Base-by-base conservation (phyloP, 1,140 invertebrate species). In the Drosophila nannoptera region DNA sequence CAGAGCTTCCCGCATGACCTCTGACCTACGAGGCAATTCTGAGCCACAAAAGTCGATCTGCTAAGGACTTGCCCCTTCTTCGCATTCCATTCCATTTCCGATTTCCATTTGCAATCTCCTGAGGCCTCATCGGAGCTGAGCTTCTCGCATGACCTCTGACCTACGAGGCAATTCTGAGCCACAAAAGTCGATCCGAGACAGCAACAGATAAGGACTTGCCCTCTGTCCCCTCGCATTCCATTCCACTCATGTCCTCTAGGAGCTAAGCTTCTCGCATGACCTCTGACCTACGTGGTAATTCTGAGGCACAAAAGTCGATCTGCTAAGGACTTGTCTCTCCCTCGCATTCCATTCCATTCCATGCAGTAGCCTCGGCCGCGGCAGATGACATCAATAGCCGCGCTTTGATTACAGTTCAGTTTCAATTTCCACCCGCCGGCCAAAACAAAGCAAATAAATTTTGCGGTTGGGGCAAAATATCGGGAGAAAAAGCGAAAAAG, bases 321-420 rank as follows among this genome's bases (percentile, higher is more conserved):
- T 42, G 14, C 14, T 42, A 42, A 42, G 40, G 40, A 42, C 16
- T 2, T 11, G 36, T 48, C n/a, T 11, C 0, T 3, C 5, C 33
- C n/a, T 7, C 7, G 48, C 7, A 29, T 31, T 32, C 11, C 16
- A 7, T 16, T 7, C 43, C 12, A 45, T 36, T 8, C 35, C n/a
- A n/a, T n/a, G 5, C n/a, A 38, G 40, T 11, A 7, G 36, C 38
- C 4, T 9, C 38, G 33, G 12, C 11, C 11, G 58, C 35, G 58
- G 46, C 62, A 70, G 62, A 70, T 76, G 77, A 73, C 77, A 81
- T 81, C 77, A 81, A 81, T 80, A 80, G 77, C 64, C 66, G 58
- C 52, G 77, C 75, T 80, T 80, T 77, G 76, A 84, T 84, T 86
- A 84, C 81, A 80, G 76, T 78, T 84, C 67, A 69, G 63, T 75